phyloP scores from a whole-genome alignment of 1,140 invertebrate genomes.

The Camponotus pennsylvanicus region DNA sequence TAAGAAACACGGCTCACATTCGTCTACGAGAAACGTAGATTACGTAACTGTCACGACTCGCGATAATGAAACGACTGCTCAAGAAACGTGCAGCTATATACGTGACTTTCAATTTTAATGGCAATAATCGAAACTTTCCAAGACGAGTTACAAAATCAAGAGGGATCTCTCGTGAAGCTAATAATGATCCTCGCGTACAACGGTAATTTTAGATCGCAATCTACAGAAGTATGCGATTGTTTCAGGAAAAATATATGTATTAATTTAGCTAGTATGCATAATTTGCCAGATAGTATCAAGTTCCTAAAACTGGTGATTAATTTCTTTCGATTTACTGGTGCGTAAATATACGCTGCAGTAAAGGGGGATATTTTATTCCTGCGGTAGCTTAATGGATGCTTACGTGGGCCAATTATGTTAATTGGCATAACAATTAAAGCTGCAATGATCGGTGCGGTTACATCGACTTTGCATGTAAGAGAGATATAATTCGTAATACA shows the following conservation, averaged over 20 bases:
- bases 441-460: not conserved
- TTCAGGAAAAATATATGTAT: not conserved
- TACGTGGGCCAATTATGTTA: constrained; percentile 3
- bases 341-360: not conserved
- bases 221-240: not conserved
- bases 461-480: not conserved
- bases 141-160: constrained; percentile 23
- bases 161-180: too few relatives aligned
- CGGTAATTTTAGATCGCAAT: not conserved
- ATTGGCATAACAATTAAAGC: constrained; percentile 37
- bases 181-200: not conserved
- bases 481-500: not conserved
- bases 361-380: not conserved
- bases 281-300: not conserved
- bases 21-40: constrained; percentile 23
- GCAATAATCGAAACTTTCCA: constrained; percentile 12
- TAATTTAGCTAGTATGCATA: not conserved
- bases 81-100: constrained; percentile 20
- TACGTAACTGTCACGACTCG: constrained; percentile 47
- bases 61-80: constrained; percentile 47
- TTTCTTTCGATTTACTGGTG: not conserved
- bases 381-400: not conserved
- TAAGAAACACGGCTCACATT: constrained; percentile 27
- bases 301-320: not conserved
- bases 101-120: constrained; percentile 54